Conservation (phyloP, 2,888 invertebrate species). For the Folsomia candida region DNA sequence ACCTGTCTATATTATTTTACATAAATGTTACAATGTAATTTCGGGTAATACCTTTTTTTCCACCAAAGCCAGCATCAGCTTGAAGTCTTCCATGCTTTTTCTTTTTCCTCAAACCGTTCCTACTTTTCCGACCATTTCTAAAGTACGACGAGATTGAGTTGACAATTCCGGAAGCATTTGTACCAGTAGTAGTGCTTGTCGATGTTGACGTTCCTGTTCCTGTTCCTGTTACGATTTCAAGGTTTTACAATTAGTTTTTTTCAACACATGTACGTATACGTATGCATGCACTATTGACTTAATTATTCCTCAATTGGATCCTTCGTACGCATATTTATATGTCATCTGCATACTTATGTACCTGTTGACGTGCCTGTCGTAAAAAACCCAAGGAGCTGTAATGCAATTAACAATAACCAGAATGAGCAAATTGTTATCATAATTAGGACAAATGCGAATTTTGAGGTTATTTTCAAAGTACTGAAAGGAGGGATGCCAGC, state of each 20-base stretch:
- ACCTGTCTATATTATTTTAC: too few species aligned
- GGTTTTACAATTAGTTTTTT: background rate
- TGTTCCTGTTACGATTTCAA: background rate
- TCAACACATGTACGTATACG: background rate
- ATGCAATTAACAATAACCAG: slow-evolving; percentile 17
- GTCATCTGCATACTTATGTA: background rate
- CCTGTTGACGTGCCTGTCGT: slow-evolving; percentile 14
- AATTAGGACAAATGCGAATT: background rate
- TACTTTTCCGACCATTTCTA: background rate
- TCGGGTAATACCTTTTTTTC: too few species aligned
- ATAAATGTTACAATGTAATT: too few species aligned
- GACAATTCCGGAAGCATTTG: background rate
- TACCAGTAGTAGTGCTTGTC: slow-evolving; percentile 13
- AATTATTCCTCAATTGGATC: too few species aligned
- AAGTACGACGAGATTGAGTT: background rate
- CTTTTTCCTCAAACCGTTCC: background rate
- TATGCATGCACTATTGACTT: too few species aligned
- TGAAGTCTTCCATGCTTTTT: background rate
- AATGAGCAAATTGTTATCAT: background rate
- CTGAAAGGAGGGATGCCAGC: slow-evolving; percentile 28
- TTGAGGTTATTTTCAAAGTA: slow-evolving; percentile 9
- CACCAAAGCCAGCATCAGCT: background rate
- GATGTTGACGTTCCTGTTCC: slow-evolving; percentile 8
- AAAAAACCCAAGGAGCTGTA: slow-evolving; percentile 23
- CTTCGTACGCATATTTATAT: too few species aligned